These are phyloP conservation scores for Ectemnius continuus DNA, from an alignment of 2,888 invertebrate species.

Conservation along the genomic window DNA sequence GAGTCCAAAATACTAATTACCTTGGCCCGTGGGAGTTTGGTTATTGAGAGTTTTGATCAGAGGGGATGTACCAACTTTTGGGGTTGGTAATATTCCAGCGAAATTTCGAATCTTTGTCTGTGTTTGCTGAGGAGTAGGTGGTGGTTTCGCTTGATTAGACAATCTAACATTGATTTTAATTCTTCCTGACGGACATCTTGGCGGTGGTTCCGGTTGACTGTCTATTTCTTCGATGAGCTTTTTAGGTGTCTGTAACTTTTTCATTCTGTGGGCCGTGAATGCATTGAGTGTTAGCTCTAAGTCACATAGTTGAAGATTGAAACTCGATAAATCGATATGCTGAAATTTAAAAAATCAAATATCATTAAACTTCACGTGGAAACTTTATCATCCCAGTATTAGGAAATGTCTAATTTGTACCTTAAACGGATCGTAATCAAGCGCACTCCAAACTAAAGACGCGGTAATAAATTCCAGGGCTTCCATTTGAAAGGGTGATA, in stretches of 20 bases:
- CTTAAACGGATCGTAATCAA: constrained; percentile 87
- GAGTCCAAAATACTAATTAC: constrained; percentile 50
- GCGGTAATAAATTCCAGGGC: constrained; percentile 86
- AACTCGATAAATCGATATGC: constrained; percentile 83
- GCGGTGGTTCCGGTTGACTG: constrained; percentile 80
- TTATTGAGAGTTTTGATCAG: constrained; percentile 72
- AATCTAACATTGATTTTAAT: constrained; percentile 82
- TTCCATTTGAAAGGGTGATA: constrained; percentile 95
- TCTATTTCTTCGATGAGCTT: constrained; percentile 86
- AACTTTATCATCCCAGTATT: neutral
- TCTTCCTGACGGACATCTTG: constrained; percentile 83
- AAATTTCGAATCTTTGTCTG: constrained; percentile 72
- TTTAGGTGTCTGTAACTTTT: constrained; percentile 85
- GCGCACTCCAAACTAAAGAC: constrained; percentile 84
- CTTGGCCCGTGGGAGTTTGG: constrained; percentile 70
- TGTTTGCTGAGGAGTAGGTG: constrained; percentile 58
- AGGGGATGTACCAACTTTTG: constrained; percentile 77
- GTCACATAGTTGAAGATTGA: constrained; percentile 84
- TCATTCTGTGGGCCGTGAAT: constrained; percentile 90
- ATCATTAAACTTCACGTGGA: neutral
- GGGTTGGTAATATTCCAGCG: constrained; percentile 71
- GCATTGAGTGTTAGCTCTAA: constrained; percentile 86
- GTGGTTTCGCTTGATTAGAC: constrained; percentile 73
- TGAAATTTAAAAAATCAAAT: constrained; percentile 71
- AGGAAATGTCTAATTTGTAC: constrained; percentile 75